Evolutionary conservation across 1,140 invertebrate species (phyloP), one percentile per base, ranked within the genome.

Genomic region (Phortica variegata): DNA sequence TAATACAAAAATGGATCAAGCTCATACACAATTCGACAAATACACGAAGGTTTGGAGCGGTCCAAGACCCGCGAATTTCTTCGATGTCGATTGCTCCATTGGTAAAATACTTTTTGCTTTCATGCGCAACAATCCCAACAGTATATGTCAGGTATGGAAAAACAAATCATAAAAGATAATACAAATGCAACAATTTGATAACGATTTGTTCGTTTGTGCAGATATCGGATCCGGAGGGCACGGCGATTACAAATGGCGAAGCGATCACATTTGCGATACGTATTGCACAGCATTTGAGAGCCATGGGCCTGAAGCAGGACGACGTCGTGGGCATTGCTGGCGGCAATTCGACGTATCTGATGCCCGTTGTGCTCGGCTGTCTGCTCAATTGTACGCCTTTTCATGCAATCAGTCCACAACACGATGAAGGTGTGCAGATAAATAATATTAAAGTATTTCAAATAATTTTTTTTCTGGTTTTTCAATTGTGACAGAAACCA

Each of bases 21-120:
- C 61, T 36, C 60, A 46, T 47, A 70, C 60, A 20, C 60, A 68
- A 42, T 75, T 65, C 55, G 71, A 75, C 65, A 75, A 72, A 56
- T 72, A 75, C 38, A 74, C 65, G 18, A 72, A 74, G 65, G 56
- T 75, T 44, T 74, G 71, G 71, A 75, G 65, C 52, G 71, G 71
- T 51, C 63, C 68, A 55, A 66, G 69, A 47, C 54, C 66, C 38
- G 53, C 58, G 38, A 56, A 65, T 39, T 74, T 74, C 43, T 75
- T 74, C 40, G 61, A 75, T 56, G 56, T 47, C 18, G 68, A 74
- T 32, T 72, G 68, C 47, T 72, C 71, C 20, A 72, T 73, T 54
- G 72, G 72, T 37, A 74, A 75, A 61, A 63, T 74, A 44, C 40
- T 74, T 0, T 61, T 69, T 29, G 71, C 72, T 3, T 75, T 72